Evolutionary conservation across 1,140 invertebrate genomes (phyloP).

Genomic region (Aphelenchoides besseyi): DNA sequence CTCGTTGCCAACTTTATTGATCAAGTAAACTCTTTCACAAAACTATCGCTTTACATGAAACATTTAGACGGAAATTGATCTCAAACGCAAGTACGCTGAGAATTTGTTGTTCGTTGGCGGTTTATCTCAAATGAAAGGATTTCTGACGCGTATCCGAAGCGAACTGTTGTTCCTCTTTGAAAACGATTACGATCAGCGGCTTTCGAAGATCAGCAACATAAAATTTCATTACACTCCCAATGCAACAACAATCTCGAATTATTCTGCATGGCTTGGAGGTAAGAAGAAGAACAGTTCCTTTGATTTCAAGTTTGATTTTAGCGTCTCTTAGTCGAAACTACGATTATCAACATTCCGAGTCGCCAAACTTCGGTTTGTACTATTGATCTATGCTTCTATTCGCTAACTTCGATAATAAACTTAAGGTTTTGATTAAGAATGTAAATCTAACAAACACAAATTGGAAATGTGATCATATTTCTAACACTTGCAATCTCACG

Average conservation of each 20-base stretch:
- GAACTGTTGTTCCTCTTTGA: conserved; percentile 7
- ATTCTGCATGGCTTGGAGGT: conserved; percentile 18
- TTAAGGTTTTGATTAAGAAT: too few species aligned
- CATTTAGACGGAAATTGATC: background rate
- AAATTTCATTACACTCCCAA: background rate
- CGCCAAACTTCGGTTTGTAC: background rate
- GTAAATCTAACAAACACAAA: too few species aligned
- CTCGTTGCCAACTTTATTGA: conserved; percentile 2
- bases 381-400: too few species aligned
- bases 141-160: background rate
- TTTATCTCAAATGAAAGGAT: conserved; percentile 4
- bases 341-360: background rate
- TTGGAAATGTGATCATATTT: too few species aligned
- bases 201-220: background rate
- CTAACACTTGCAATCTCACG: too few species aligned
- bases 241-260: background rate
- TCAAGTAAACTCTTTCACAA: background rate
- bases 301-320: conserved; percentile 4
- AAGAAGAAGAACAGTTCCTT: too few species aligned
- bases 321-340: background rate
- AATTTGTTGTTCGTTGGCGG: conserved; percentile 21
- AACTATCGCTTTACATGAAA: background rate
- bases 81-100: background rate
- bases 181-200: background rate
- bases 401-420: too few species aligned